Evolutionary conservation across 2,888 invertebrate genomes (phyloP), one percentile per base, ranked within the genome.

Genomic region (Tetrapedia diversipes): DNA sequence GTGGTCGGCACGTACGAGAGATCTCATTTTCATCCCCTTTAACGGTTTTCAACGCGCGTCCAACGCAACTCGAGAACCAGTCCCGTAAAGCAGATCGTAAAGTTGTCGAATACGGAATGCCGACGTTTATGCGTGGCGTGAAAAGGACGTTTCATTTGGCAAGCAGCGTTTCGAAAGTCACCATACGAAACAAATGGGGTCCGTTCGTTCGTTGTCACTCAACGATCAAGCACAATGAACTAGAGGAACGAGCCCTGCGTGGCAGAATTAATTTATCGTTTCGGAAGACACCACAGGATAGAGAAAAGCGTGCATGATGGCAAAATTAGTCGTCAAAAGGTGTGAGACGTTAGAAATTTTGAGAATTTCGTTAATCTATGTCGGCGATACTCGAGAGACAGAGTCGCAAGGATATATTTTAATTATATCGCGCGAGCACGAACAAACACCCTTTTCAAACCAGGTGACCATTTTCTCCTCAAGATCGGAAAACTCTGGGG

Each of bases 1-100:
- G 3, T 47, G 24, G n/a, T 37, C 11, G 19, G 19, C 29, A n/a
- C n/a, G n/a, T n/a, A n/a, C 53, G 16, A 16, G 19, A 19, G 54
- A 8, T 43, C 22, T 45, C 41, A 27, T 32, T 32, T 64, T 34
- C 72, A 53, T 43, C 43, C 57, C 57, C 34, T 29, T 64, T 47
- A 27, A 41, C n/a, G 45, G 16, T 43, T n/a, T 10, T 24, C 24
- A 24, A 24, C 45, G 47, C 2, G 11, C 14, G 37, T 11, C 51
- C 3, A 45, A 10, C 29, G 27, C 51, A n/a, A n/a, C 27, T 60
- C 68, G 7, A 47, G 6, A 27, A n/a, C 14, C 29, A 14, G 14
- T 27, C 39, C 7, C 56, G 51, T 82, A 73, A 82, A 81, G 34
- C 27, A 29, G 81, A 56, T 51, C 78, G 81, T 79, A 71, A 81